These are phyloP conservation scores for Oxyruncus cristatus DNA, from an alignment of 2,113 vertebrate genomes.

Conservation along the genomic window DNA sequence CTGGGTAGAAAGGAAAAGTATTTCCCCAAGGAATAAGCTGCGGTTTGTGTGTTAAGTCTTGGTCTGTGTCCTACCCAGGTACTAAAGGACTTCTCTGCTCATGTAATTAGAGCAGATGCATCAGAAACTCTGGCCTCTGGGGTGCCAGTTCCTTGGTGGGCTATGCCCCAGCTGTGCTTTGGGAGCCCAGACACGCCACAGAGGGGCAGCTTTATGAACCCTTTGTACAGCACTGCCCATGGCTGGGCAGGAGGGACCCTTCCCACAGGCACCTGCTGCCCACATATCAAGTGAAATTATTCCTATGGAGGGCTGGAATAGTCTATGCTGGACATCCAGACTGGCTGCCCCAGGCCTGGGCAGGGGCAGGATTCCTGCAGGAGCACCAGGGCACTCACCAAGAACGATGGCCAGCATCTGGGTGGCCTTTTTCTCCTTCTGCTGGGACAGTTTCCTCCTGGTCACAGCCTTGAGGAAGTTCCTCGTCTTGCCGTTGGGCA, in stretches of 20 bases:
- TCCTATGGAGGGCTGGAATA: background rate
- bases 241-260: background rate
- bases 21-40: background rate
- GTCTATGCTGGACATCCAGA: fast-evolving
- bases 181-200: background rate
- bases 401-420: conserved; percentile 99
- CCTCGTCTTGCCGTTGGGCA: conserved; percentile 93
- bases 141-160: background rate
- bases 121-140: background rate
- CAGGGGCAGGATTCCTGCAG: background rate
- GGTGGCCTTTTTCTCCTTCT: conserved; percentile 98
- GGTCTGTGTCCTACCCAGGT: background rate
- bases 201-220: background rate
- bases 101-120: background rate
- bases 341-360: background rate
- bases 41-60: background rate
- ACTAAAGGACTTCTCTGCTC: background rate
- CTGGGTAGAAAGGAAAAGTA: background rate
- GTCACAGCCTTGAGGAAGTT: conserved; percentile 89
- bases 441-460: conserved; percentile 95
- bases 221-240: background rate
- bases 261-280: background rate
- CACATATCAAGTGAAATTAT: fast-evolving
- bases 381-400: conserved; percentile 74
- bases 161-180: background rate